Base-by-base conservation (phyloP, 2,888 invertebrate species). In the Trissolcus japonicus region DNA sequence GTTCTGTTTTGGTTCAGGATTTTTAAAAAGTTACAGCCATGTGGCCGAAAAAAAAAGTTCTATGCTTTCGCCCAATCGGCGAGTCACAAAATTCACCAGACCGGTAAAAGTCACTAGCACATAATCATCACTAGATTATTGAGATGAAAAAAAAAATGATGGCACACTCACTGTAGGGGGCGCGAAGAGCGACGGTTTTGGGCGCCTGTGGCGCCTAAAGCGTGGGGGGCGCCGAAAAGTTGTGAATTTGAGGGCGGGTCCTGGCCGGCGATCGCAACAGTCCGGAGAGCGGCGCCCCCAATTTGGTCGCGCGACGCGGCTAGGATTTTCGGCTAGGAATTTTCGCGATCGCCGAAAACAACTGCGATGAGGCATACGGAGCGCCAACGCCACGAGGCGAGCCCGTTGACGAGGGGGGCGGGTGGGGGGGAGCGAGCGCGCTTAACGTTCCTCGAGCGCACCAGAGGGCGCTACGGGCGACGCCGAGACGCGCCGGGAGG, bases 261-360 rank as follows among this genome's bases (percentile, higher is more conserved):
- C 73, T 69, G 79, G 61, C 69, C 71, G 76, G 76, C 76, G 65
- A 76, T 77, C 72, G 78, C 78, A 62, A 76, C 77, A 79, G 79
- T 76, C 77, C 68, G 41, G 25, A 55, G 55, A 60, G 46, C 65
- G 75, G 69, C 69, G 59, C 51, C 53, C 74, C 69, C 59, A 63
- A 60, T 76, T 69, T 69, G 54, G 50, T 68, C 54, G 60, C 69
- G 61, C 61, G 67, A 35, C 60, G 40, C 29, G 50, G 54, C 53
- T 59, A 55, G 68, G 48, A 61, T 68, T 69, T 62, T 61, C 69
- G 69, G 55, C 62, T 51, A 63, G 62, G 71, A 62, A 71, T 71
- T 71, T 69, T 71, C 71, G 62, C 71, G 71, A 57, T 56, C 51
- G 63, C 72, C 72, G 59, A 72, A 72, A 72, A 72, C 72, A 62